Evolutionary conservation across 2,888 invertebrate genomes (phyloP).

Genomic region (Ligdia adustata): DNA sequence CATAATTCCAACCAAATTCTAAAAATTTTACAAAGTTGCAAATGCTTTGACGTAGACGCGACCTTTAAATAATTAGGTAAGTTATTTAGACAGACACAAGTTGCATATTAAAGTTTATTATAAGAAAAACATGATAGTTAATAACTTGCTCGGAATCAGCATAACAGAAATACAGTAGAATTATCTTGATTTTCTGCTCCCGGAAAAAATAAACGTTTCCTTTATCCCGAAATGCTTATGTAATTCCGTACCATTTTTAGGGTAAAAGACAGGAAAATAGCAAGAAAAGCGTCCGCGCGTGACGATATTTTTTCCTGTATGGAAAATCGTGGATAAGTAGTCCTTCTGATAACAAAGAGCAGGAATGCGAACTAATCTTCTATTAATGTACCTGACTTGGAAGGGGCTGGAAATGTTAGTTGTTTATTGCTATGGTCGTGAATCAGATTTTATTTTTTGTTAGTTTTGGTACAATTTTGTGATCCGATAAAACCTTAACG

Average conservation of each 20-base stretch:
- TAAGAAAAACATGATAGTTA: too few species aligned
- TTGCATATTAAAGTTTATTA: too few species aligned
- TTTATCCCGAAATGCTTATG: slow-evolving; percentile 21
- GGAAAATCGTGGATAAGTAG: slow-evolving; percentile 15
- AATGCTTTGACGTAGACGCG: too few species aligned
- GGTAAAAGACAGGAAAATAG: slow-evolving; percentile 15
- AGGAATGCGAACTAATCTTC: slow-evolving; percentile 17
- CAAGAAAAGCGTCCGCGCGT: slow-evolving; percentile 15
- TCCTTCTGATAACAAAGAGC: slow-evolving; percentile 7
- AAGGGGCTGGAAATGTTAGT: slow-evolving; percentile 2
- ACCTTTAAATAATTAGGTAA: too few species aligned
- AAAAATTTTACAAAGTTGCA: too few species aligned
- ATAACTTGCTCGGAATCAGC: slow-evolving; percentile 2
- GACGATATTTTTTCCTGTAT: slow-evolving; percentile 21
- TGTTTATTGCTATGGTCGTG: slow-evolving; percentile 1
- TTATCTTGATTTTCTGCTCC: slow-evolving; percentile 19
- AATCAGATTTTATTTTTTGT: slow-evolving; percentile 4
- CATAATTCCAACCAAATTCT: too few species aligned
- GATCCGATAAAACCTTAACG: too few species aligned
- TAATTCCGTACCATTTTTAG: slow-evolving; percentile 17
- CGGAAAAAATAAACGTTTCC: slow-evolving; percentile 24
- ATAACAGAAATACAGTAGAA: slow-evolving; percentile 4
- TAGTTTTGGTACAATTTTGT: slow-evolving; percentile 6
- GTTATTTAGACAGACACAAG: too few species aligned
- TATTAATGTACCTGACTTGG: slow-evolving; percentile 10